phyloP scores from a whole-genome alignment of 2,113 vertebrate species.

The Pollimyrus isidori region DNA sequence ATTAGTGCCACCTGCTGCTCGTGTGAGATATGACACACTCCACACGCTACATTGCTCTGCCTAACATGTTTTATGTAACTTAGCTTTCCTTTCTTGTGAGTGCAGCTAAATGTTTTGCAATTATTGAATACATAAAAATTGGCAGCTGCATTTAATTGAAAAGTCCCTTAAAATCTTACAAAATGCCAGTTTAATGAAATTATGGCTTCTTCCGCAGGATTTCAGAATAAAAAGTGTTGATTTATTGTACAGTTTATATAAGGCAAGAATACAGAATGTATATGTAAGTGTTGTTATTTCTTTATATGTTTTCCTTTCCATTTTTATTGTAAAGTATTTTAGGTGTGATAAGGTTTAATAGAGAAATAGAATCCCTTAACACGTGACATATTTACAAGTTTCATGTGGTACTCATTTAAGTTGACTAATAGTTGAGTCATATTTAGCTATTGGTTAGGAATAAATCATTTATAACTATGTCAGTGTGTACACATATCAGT shows the following conservation, averaged over 20 bases:
- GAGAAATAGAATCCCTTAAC: not conserved
- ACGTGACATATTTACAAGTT: too few relatives aligned
- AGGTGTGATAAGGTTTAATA: not conserved
- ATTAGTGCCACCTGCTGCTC: not conserved
- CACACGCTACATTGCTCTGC: not conserved
- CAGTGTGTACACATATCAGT: not conserved
- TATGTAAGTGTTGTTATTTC: not conserved
- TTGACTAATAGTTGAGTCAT: not conserved
- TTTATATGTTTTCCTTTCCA: too few relatives aligned
- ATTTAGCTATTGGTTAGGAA: not conserved
- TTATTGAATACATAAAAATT: not conserved
- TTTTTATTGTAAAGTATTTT: too few relatives aligned
- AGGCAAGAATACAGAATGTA: not conserved
- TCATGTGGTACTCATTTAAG: not conserved
- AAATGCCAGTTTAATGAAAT: not conserved
- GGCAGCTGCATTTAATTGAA: not conserved
- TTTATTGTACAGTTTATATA: not conserved
- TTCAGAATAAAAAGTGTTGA: not conserved
- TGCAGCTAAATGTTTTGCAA: not conserved
- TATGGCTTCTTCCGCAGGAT: not conserved
- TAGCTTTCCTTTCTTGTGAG: not conserved
- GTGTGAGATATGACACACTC: not conserved
- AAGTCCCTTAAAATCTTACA: not conserved
- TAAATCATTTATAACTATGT: not conserved
- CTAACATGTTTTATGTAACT: not conserved